A percentile compares a stretch with the other conserved stretches of the same genome.
Conservation (phyloP, 2,888 invertebrate species). For the Metopia argyrocephala region DNA sequence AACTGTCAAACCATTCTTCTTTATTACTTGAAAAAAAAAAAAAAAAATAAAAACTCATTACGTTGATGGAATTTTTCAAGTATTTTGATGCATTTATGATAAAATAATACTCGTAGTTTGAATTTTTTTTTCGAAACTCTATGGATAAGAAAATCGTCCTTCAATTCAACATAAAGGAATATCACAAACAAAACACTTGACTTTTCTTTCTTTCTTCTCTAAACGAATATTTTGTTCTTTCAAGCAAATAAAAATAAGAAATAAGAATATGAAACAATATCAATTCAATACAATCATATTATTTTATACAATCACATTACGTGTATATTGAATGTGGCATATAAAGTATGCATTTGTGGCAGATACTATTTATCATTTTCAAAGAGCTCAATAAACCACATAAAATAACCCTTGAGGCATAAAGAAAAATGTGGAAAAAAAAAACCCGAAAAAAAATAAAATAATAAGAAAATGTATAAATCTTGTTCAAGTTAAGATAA, state of each 20-base stretch:
- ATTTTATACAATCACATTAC: constrained; percentile 48
- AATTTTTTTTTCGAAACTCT: background rate
- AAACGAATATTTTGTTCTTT: constrained; percentile 48
- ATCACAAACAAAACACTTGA: constrained; percentile 33
- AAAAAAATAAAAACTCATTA: constrained; percentile 47
- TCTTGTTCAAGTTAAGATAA: constrained; percentile 30
- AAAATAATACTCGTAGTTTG: constrained; percentile 24
- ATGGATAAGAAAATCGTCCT: constrained; percentile 6
- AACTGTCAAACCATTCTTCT: constrained; percentile 13
- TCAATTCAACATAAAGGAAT: constrained; percentile 13
- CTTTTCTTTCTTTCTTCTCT: constrained; percentile 4
- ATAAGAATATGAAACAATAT: background rate
- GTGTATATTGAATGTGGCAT: background rate
- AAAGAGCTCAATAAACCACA: constrained; percentile 61
- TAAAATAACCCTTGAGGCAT: constrained; percentile 62
- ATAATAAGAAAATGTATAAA: constrained; percentile 1
- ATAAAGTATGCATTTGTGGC: constrained; percentile 33
- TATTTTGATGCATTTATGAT: constrained; percentile 36
- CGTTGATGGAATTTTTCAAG: constrained; percentile 53
- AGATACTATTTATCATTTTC: constrained; percentile 60
- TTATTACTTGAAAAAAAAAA: constrained; percentile 18
- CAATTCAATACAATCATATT: background rate
- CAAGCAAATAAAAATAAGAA: constrained; percentile 38
- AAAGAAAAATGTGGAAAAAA: background rate
- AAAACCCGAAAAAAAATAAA: constrained; percentile 3